Base-by-base conservation (phyloP, 2,113 vertebrate genomes). In the Ancistrus triradiatus region DNA sequence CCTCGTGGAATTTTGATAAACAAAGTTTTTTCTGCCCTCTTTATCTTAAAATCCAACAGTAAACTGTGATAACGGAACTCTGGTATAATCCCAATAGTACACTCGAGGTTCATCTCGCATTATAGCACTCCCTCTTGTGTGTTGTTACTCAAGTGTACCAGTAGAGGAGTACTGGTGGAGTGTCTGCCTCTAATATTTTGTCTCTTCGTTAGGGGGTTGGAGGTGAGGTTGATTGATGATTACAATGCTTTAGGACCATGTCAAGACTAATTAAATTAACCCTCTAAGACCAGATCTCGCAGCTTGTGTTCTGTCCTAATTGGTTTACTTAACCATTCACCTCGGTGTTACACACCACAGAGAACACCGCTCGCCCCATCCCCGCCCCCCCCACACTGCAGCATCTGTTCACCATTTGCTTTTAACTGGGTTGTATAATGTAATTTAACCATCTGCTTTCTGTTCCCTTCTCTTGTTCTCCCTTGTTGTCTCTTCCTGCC, bases 401-500 rank as follows among this genome's bases (percentile, higher is more conserved):
- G 22, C 51, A 47, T 56, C 51, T 65, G 51, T 44, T 64, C 25
- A 37, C n/a, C 11, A 19, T 17, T 51, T 52, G n/a, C 28, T 18
- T 2, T 4, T 31, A 3, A 28, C 28, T 2, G 1, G 35, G 9
- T 24, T 13, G 7, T 27, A 33, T 48, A 47, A 66, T 66, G 3
- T n/a, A 48, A 56, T 49, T 48, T 56, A 17, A 3, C 15, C 46
- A n/a, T 24, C 18, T 21, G 31, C 52, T 28, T 17, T 25, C 10
- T 37, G 1, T 6, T 2, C 14, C 18, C 35, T 6, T 38, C 8
- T 44, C 10, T 4, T 21, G 4, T 21, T n/a, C 31, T 10, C 21
- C 11, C n/a, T 9, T 25, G 21, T 8, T 18, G 37, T 46, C 10
- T 56, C 7, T 13, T 14, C 25, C 17, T 48, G 5, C 24, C 10